Base-by-base conservation (phyloP, 2,113 vertebrate genomes). In the Nicator chloris region DNA sequence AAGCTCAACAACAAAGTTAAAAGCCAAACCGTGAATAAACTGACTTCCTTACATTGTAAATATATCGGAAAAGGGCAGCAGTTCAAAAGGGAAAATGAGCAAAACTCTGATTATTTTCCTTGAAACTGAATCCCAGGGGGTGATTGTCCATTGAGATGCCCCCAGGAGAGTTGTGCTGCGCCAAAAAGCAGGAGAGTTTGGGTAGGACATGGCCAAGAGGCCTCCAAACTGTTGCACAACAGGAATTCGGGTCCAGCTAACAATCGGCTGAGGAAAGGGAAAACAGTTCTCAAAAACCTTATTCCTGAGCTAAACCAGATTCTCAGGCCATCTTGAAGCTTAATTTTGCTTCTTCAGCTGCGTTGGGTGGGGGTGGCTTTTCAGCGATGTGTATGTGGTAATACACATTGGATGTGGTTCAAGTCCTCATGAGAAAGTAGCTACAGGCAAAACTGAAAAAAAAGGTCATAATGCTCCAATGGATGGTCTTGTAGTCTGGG, bases 21-120 rank as follows among this genome's bases (percentile, higher is more conserved):
- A 95, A 95, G 93, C 86, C 82, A 95, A 92, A 45, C 77, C 50
- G 17, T 53, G 60, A 88, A 86, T 30, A 92, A 94, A 86, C 85
- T 61, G 19, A 71, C 82, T 97, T 96, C 90, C 95, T 97, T 88
- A 64, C 51, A 82, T 90, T 96, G 95, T 95, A 79, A 95, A 79
- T 86, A 60, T 16, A 4, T 83, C 2, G 3, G 85, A 69, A 95
- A 93, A 90, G 82, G 92, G 88, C 90, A 92, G 45, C 31, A 23
- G 68, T 90, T 96, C n/a, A 21, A 93, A 80, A 78, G 82, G 39
- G 72, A 88, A 90, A 93, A 77, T 1, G 35, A 77, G 79, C 56
- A 73, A 51, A 90, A 59, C 47, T 64, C n/a, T 4, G 1, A 44
- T 42, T 63, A 22, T 83, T 92, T 87, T 71, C 66, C 39, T 64